phyloP scores from a whole-genome alignment of 1,140 invertebrate species.

The Diorhabda carinulata region DNA sequence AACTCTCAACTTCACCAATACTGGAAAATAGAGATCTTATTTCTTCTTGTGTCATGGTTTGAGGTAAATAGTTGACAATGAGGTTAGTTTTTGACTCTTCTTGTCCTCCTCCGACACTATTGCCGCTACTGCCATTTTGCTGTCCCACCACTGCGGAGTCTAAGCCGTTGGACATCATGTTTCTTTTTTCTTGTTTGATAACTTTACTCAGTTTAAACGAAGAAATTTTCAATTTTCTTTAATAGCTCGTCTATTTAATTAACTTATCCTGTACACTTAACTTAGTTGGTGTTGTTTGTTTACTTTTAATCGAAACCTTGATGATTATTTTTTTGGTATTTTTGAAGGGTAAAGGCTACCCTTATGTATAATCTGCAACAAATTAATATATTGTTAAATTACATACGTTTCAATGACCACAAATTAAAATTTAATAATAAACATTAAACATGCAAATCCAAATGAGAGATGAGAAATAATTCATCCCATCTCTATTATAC shows the following conservation, averaged over 20 bases:
- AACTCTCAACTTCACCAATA: slow-evolving; percentile 98
- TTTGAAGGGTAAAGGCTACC: background rate
- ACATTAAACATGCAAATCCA: too few species aligned
- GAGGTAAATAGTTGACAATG: slow-evolving; percentile 99
- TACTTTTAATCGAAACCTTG: background rate
- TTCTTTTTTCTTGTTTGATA: background rate
- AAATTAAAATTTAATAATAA: too few species aligned
- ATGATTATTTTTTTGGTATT: background rate
- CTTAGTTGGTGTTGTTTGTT: slow-evolving; percentile 20
- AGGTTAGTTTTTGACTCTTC: slow-evolving; percentile 97
- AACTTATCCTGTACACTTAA: slow-evolving; percentile 22
- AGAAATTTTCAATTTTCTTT: slow-evolving; percentile 32
- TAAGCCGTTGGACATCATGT: slow-evolving; percentile 84
- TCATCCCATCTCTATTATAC: too few species aligned
- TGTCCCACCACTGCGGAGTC: slow-evolving; percentile 60
- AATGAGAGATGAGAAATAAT: too few species aligned
- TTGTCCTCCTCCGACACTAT: slow-evolving; percentile 63
- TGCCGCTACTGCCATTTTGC: slow-evolving; percentile 65
- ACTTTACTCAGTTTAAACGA: slow-evolving; percentile 37
- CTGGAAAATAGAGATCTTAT: slow-evolving; percentile 95
- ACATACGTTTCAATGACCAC: too few species aligned
- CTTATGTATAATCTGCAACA: background rate
- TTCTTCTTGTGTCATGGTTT: slow-evolving; percentile 99
- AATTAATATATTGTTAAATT: background rate
- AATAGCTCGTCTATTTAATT: slow-evolving; percentile 32